phyloP scores from a whole-genome alignment of 2,888 invertebrate species.

The Tinea semifulvella region DNA sequence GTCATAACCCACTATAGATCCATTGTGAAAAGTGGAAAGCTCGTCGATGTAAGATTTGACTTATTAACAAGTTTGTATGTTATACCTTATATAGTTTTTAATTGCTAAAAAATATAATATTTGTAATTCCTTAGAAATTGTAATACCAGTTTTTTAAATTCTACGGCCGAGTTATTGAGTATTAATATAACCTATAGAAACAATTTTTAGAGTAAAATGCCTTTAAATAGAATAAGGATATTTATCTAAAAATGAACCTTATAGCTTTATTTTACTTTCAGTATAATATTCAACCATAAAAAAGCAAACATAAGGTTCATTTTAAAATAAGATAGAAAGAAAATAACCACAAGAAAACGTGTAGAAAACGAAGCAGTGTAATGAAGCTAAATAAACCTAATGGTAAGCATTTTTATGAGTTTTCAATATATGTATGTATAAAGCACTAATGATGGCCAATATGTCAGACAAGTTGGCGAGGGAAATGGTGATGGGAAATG shows the following conservation, averaged over 20 bases:
- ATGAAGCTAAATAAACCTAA: background rate
- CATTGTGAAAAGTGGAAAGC: too few species aligned
- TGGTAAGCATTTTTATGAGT: slow-evolving; percentile 4
- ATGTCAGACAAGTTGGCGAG: background rate
- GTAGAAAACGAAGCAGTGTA: background rate
- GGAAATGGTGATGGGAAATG: too few species aligned
- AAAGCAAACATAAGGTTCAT: background rate
- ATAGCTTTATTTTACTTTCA: background rate
- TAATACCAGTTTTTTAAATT: too few species aligned
- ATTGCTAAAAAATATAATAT: too few species aligned
- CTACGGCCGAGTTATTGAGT: too few species aligned
- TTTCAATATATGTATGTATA: background rate
- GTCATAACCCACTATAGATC: too few species aligned
- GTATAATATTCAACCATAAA: background rate
- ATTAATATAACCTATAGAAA: background rate
- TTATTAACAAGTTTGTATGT: too few species aligned
- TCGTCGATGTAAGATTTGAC: too few species aligned
- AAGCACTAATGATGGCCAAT: background rate
- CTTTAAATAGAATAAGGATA: too few species aligned
- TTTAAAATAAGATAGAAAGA: background rate
- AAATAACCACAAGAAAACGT: slow-evolving; percentile 6
- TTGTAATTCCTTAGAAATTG: too few species aligned
- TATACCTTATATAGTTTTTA: too few species aligned
- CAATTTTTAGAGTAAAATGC: too few species aligned
- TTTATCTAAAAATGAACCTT: background rate